Conservation (phyloP, 2,888 invertebrate genomes). For the Eupithecia centaureata region DNA sequence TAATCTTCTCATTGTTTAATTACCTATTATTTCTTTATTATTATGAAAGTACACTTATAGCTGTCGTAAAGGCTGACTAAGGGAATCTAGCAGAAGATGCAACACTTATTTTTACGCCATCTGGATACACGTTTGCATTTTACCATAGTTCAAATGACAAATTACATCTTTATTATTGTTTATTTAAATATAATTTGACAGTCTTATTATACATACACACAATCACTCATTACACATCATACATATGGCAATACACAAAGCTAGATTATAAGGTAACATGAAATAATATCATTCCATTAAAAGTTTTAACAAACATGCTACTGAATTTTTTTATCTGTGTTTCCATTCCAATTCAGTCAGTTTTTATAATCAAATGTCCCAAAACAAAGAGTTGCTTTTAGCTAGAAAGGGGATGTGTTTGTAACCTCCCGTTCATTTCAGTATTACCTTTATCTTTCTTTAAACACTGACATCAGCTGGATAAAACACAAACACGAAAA, state of each 20-base stretch:
- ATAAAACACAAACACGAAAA: conserved; percentile 10
- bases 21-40: too few species aligned
- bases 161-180: too few species aligned
- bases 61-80: too few species aligned
- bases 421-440: conserved; percentile 14
- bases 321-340: conserved; percentile 16
- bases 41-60: too few species aligned
- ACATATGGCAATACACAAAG: too few species aligned
- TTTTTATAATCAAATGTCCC: conserved; percentile 37
- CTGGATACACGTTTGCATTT: too few species aligned
- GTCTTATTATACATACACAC: too few species aligned
- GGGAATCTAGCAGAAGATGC: too few species aligned
- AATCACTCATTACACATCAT: too few species aligned
- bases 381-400: conserved; percentile 30
- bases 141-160: too few species aligned
- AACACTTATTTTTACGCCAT: too few species aligned
- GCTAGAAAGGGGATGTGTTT: conserved; percentile 20
- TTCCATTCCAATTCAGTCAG: conserved; percentile 15
- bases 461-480: conserved; percentile 14
- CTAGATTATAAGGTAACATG: not conserved
- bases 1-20: not conserved
- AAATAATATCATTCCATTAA: not conserved
- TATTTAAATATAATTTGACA: too few species aligned
- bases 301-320: not conserved
- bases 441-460: conserved; percentile 16